These are phyloP conservation scores for Armadillidium nasatum DNA, from an alignment of 1,140 invertebrate genomes.

Conservation along the genomic window DNA sequence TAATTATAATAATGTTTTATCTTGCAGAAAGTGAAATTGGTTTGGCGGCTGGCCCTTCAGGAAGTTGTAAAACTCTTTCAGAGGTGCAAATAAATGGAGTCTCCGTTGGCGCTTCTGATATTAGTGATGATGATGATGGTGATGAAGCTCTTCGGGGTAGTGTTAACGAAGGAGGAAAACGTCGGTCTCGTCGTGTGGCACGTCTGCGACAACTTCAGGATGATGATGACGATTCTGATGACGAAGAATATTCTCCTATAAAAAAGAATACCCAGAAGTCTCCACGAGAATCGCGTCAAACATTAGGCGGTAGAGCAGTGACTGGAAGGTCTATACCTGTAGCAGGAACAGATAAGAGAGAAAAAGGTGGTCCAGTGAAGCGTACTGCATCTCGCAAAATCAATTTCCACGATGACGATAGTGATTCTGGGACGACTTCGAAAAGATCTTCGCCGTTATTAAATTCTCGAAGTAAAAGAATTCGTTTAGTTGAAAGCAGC, in stretches of 20 bases:
- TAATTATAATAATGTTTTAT: background rate
- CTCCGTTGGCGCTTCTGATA: background rate
- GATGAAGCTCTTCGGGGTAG: slow-evolving; percentile 41
- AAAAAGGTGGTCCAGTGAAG: slow-evolving; percentile 32
- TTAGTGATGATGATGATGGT: slow-evolving; percentile 47
- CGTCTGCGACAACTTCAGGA: slow-evolving; percentile 29
- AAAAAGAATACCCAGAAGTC: slow-evolving; percentile 26
- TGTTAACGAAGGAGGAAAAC: slow-evolving; percentile 24
- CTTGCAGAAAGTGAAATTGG: background rate
- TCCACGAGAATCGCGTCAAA: background rate
- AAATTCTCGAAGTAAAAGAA: background rate
- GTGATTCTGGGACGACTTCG: background rate
- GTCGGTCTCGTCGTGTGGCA: slow-evolving; percentile 37
- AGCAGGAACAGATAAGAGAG: slow-evolving; percentile 29
- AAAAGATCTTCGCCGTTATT: background rate
- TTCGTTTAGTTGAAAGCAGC: background rate
- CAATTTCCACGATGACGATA: background rate
- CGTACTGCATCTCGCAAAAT: background rate
- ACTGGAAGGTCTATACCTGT: background rate
- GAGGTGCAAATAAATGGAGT: background rate
- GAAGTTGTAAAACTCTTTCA: background rate
- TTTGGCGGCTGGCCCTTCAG: background rate
- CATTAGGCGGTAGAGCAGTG: background rate
- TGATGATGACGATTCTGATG: slow-evolving; percentile 38
- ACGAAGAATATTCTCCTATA: slow-evolving; percentile 41